Conservation (phyloP, 1,140 invertebrate species). For the Hetaerina americana region DNA sequence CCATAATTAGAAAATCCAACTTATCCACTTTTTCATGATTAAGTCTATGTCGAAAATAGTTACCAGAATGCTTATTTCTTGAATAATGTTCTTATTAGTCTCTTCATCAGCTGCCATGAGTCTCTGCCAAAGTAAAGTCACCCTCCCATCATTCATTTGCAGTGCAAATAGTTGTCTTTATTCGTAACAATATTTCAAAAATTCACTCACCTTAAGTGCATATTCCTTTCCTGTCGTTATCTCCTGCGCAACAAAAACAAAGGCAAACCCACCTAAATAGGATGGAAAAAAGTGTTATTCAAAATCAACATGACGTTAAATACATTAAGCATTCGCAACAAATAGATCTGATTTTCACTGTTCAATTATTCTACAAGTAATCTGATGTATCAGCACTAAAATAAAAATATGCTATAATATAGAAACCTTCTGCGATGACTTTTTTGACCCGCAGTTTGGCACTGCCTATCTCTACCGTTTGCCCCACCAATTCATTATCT, state of each 20-base stretch:
- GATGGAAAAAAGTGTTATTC: too few relatives aligned
- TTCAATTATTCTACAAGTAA: too few relatives aligned
- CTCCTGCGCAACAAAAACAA: constrained; percentile 89
- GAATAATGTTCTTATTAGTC: constrained; percentile 57
- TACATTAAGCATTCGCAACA: too few relatives aligned
- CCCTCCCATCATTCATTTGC: too few relatives aligned
- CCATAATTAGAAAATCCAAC: constrained; percentile 2
- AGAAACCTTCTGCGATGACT: constrained; percentile 93
- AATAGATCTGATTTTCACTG: too few relatives aligned
- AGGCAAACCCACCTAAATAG: constrained; percentile 80
- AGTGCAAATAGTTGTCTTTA: constrained; percentile 3
- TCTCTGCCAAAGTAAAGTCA: constrained; percentile 41
- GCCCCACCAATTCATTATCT: constrained; percentile 83
- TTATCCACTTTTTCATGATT: not conserved
- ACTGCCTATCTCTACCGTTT: constrained; percentile 75
- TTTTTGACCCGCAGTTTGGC: constrained; percentile 78
- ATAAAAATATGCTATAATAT: too few relatives aligned
- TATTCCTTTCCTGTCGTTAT: constrained; percentile 72
- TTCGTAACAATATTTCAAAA: constrained; percentile 18
- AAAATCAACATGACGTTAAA: too few relatives aligned
- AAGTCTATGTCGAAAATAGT: constrained; percentile 23
- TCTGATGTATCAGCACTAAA: too few relatives aligned
- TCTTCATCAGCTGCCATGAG: constrained; percentile 65
- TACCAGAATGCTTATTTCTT: constrained; percentile 56
- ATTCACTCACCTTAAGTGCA: constrained; percentile 58